Evolutionary conservation across 2,113 vertebrate genomes (phyloP).

Genomic region (Sapayoa aenigma): DNA sequence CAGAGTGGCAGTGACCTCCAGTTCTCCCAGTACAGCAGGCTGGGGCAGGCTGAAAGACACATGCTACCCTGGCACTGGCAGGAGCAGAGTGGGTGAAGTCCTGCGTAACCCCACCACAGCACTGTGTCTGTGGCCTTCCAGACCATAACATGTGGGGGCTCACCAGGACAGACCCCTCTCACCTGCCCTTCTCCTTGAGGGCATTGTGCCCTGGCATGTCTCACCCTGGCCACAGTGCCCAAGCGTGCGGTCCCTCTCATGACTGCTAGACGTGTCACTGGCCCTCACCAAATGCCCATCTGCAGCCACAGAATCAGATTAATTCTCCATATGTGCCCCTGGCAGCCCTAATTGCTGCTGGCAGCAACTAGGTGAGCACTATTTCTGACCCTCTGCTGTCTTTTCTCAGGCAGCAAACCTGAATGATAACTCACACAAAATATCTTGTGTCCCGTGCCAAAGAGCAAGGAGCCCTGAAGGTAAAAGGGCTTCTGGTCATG

Average conservation of each 20-base stretch:
- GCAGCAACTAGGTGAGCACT: neutral
- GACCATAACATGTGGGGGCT: accelerated
- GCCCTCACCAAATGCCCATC: neutral
- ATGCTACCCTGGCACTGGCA: accelerated
- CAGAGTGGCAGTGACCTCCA: neutral
- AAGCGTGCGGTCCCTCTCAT: neutral
- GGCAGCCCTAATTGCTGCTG: constrained; percentile 18
- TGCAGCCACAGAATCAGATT: neutral
- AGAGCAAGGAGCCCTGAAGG: constrained; percentile 60
- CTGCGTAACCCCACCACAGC: neutral
- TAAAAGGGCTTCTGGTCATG: constrained; percentile 68
- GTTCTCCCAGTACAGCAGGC: neutral
- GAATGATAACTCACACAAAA: constrained; percentile 45
- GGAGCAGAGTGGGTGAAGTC: neutral
- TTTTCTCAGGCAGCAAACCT: constrained; percentile 58
- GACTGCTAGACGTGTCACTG: neutral
- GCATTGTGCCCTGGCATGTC: neutral
- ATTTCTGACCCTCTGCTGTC: constrained; percentile 27
- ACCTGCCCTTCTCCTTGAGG: accelerated
- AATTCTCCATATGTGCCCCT: neutral
- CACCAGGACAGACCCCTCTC: neutral
- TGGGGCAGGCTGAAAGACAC: accelerated
- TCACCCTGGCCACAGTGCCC: neutral
- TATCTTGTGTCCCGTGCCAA: constrained; percentile 46
- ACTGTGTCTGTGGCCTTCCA: neutral